Percentiles rank a stretch among this genome's conserved stretches.
phyloP scores from a whole-genome alignment of 1,140 invertebrate genomes.

The Lucilia sericata region DNA sequence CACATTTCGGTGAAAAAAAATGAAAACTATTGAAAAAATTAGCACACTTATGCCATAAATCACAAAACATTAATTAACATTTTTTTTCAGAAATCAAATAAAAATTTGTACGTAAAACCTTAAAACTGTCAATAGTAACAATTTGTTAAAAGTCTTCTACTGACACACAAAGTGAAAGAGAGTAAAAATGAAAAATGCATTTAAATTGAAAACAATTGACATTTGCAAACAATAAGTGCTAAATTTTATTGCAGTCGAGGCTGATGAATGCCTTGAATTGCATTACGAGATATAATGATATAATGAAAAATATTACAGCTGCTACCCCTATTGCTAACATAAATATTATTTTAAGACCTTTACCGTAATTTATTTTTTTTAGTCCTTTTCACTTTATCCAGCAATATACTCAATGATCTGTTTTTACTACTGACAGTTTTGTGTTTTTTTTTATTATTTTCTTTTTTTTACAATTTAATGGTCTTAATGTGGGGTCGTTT shows the following conservation, averaged over 20 bases:
- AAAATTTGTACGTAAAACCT: not conserved
- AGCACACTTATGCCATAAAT: constrained; percentile 36
- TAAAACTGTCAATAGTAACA: not conserved
- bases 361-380: not conserved
- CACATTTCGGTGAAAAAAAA: not conserved
- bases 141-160: not conserved
- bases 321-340: constrained; percentile 33
- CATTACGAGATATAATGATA: not conserved
- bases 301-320: constrained; percentile 7
- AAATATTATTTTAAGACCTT: constrained; percentile 37
- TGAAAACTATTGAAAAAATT: constrained; percentile 33
- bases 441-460: constrained; percentile 20
- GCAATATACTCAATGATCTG: not conserved
- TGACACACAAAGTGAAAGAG: not conserved
- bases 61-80: constrained; percentile 34
- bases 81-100: not conserved
- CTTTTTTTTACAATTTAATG: not conserved
- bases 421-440: constrained; percentile 19
- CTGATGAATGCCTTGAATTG: not conserved
- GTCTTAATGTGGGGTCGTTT: constrained; percentile 34
- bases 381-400: not conserved
- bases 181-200: constrained; percentile 18
- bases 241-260: not conserved
- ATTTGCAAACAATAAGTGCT: not conserved
- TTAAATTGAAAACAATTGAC: constrained; percentile 15